Percentiles rank a stretch among this genome's conserved stretches.
phyloP scores from a whole-genome alignment of 2,113 vertebrate genomes.

The Gasterosteus aculeatus region DNA sequence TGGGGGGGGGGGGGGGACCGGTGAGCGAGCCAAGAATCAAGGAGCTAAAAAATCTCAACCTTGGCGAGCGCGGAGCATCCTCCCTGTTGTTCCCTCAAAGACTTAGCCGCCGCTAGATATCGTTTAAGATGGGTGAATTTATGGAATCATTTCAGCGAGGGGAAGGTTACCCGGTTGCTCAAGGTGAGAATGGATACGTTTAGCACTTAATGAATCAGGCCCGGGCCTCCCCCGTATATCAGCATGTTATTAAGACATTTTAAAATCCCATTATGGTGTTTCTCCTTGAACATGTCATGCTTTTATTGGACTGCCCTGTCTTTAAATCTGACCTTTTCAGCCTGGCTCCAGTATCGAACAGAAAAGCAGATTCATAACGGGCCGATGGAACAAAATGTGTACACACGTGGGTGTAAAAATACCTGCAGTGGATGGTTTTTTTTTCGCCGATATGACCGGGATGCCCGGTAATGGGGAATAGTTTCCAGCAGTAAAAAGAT shows the following conservation, averaged over 20 bases:
- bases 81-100: conserved; percentile 71
- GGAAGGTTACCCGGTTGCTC: conserved; percentile 84
- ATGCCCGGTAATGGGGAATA: conserved; percentile 34
- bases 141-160: conserved; percentile 83
- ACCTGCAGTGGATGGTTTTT: conserved; percentile 39
- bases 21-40: conserved; percentile 43
- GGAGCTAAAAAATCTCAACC: conserved; percentile 65
- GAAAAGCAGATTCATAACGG: conserved; percentile 61
- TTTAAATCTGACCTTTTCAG: conserved; percentile 85
- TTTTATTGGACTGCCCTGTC: conserved; percentile 85
- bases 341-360: conserved; percentile 66
- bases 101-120: conserved; percentile 79
- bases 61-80: conserved; percentile 69
- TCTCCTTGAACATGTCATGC: conserved; percentile 87
- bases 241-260: conserved; percentile 89
- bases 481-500: conserved; percentile 55
- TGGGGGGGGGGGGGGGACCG: not conserved
- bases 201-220: conserved; percentile 86
- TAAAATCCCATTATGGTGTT: conserved; percentile 88
- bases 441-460: conserved; percentile 26
- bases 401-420: conserved; percentile 58
- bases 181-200: conserved; percentile 87
- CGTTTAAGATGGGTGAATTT: conserved; percentile 86
- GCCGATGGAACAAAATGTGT: conserved; percentile 43
- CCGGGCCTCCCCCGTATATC: conserved; percentile 82